Conservation (phyloP, 2,113 vertebrate species). For the Saccopteryx leptura region DNA sequence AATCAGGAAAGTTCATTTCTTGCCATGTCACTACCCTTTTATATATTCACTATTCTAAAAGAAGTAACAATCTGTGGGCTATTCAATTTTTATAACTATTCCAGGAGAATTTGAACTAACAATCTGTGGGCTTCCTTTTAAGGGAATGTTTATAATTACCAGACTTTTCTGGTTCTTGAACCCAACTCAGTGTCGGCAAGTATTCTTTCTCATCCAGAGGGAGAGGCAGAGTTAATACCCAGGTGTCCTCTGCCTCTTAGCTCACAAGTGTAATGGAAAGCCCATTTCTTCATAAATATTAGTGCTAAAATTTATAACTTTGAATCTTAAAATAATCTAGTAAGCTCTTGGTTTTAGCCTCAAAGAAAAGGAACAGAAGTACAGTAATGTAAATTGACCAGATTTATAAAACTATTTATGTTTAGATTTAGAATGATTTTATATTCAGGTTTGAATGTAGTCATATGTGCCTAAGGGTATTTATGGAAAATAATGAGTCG, state of each 20-base stretch:
- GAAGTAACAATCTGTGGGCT: conserved; percentile 29
- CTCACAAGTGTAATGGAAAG: conserved; percentile 58
- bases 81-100: conserved; percentile 77
- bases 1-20: conserved; percentile 30
- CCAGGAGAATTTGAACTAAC: conserved; percentile 74
- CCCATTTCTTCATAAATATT: conserved; percentile 63
- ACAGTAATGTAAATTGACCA: neutral
- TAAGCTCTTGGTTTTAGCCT: conserved; percentile 37
- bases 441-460: conserved; percentile 31
- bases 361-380: conserved; percentile 38
- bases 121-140: conserved; percentile 73
- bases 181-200: conserved; percentile 46
- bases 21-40: conserved; percentile 49
- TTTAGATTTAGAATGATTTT: conserved; percentile 56
- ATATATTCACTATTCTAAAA: conserved; percentile 45
- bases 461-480: conserved; percentile 44
- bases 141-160: conserved; percentile 81
- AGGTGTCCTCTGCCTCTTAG: conserved; percentile 61
- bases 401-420: conserved; percentile 60
- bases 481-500: conserved; percentile 68
- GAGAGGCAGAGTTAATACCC: conserved; percentile 59
- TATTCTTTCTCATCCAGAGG: conserved; percentile 63
- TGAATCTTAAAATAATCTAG: conserved; percentile 55
- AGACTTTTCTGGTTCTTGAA: conserved; percentile 74
- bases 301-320: conserved; percentile 62